Evolutionary conservation across 2,113 vertebrate species (phyloP).

Genomic region (Collichthys lucidus): DNA sequence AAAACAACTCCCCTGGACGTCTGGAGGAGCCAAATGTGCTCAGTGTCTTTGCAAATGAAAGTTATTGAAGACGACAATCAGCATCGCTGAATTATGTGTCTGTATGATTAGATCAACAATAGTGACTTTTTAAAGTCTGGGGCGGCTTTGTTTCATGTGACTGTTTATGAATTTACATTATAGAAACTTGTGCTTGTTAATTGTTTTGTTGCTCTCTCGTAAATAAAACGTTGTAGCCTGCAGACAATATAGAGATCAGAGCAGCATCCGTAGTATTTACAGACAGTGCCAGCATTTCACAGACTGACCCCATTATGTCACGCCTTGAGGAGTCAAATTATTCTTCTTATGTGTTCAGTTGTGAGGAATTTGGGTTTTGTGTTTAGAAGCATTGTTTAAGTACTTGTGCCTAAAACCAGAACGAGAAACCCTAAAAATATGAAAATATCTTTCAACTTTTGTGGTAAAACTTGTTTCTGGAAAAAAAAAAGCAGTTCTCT

Average conservation of each 20-base stretch:
- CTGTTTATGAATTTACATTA: slow-evolving; percentile 30
- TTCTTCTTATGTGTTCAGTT: not conserved
- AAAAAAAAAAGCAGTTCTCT: not conserved
- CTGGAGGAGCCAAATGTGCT: not conserved
- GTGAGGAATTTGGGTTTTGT: not conserved
- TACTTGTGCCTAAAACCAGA: not conserved
- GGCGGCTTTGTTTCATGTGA: slow-evolving; percentile 16
- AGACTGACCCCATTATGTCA: not conserved
- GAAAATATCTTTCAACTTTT: not conserved
- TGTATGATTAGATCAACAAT: not conserved
- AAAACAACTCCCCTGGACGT: slow-evolving; percentile 18
- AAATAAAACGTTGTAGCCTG: not conserved
- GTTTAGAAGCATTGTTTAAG: not conserved
- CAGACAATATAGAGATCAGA: not conserved
- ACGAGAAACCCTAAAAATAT: not conserved
- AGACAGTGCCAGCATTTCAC: slow-evolving; percentile 22
- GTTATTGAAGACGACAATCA: not conserved
- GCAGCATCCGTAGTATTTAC: not conserved
- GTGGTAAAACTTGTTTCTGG: not conserved
- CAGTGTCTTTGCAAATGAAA: not conserved
- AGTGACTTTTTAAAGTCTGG: not conserved
- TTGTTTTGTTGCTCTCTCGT: not conserved
- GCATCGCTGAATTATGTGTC: not conserved
- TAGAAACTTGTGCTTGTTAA: not conserved
- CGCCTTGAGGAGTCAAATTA: not conserved